phyloP scores from a whole-genome alignment of 2,113 vertebrate genomes.

The Gymnorhina tibicen region DNA sequence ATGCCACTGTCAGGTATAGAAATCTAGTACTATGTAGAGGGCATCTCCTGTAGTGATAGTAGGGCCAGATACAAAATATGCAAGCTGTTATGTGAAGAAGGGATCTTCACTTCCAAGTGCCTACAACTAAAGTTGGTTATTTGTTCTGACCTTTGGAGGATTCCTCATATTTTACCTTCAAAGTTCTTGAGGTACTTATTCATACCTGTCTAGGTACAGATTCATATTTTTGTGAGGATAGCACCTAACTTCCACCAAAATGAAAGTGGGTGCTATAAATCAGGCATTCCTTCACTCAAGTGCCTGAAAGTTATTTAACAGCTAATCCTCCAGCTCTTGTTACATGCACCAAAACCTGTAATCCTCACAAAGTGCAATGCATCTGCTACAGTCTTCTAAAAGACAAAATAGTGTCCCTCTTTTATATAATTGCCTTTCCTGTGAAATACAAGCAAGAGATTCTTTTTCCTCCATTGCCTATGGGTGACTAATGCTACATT shows the following conservation, averaged over 20 bases:
- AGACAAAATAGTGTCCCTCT: neutral
- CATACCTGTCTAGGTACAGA: neutral
- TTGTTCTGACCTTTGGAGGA: neutral
- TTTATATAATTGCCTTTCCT: neutral
- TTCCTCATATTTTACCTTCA: neutral
- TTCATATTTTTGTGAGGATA: neutral
- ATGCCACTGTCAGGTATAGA: neutral
- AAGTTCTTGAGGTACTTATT: neutral
- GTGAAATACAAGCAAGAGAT: neutral
- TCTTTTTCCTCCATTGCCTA: neutral
- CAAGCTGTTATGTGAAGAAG: neutral
- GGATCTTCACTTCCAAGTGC: neutral
- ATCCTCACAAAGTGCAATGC: neutral
- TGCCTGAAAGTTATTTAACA: neutral
- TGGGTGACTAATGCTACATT: neutral
- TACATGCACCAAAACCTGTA: accelerated
- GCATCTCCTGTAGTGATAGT: neutral
- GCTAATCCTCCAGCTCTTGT: neutral
- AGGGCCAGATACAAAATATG: neutral
- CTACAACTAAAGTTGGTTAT: neutral
- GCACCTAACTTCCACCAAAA: neutral
- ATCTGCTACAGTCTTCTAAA: neutral
- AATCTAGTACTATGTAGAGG: neutral
- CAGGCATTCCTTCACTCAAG: neutral
- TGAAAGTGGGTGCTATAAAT: neutral